Evolutionary conservation across 2,797 vertebrate species (phyloP).

Genomic region (Leucoraja ocellata): DNA sequence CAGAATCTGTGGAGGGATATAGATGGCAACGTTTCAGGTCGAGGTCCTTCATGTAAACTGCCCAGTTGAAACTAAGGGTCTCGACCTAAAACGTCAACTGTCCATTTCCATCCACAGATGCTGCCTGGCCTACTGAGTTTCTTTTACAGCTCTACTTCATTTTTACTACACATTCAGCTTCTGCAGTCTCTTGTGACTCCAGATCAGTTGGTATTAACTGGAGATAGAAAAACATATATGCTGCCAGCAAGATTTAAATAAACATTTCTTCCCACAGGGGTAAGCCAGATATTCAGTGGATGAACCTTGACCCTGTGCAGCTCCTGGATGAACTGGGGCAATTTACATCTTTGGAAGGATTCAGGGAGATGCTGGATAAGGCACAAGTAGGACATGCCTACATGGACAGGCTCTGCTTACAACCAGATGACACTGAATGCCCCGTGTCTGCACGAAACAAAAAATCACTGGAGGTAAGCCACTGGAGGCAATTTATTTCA

Average conservation of each 20-base stretch:
- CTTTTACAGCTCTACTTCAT: too few species aligned
- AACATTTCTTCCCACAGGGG: slow-evolving; percentile 59
- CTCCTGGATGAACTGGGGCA: slow-evolving; percentile 89
- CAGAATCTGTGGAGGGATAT: too few species aligned
- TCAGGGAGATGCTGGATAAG: slow-evolving; percentile 92
- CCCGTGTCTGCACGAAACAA: slow-evolving; percentile 85
- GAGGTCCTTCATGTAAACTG: too few species aligned
- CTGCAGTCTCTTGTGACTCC: too few species aligned
- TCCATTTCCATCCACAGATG: too few species aligned
- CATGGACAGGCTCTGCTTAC: slow-evolving; percentile 86
- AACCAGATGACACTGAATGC: slow-evolving; percentile 79
- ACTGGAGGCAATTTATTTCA: neutral
- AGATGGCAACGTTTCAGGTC: too few species aligned
- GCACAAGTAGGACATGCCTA: slow-evolving; percentile 90
- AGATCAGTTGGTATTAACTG: neutral
- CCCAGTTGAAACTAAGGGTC: too few species aligned
- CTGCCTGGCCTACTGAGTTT: too few species aligned
- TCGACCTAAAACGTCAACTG: too few species aligned
- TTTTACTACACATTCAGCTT: too few species aligned
- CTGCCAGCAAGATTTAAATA: neutral
- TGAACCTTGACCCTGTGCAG: slow-evolving; percentile 90
- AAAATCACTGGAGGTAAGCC: slow-evolving; percentile 71
- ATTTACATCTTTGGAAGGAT: slow-evolving; percentile 86
- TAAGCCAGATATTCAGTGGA: slow-evolving; percentile 92
- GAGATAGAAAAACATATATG: neutral